Base-by-base conservation (phyloP, 1,140 invertebrate genomes). In the Propsilocerus akamusi region DNA sequence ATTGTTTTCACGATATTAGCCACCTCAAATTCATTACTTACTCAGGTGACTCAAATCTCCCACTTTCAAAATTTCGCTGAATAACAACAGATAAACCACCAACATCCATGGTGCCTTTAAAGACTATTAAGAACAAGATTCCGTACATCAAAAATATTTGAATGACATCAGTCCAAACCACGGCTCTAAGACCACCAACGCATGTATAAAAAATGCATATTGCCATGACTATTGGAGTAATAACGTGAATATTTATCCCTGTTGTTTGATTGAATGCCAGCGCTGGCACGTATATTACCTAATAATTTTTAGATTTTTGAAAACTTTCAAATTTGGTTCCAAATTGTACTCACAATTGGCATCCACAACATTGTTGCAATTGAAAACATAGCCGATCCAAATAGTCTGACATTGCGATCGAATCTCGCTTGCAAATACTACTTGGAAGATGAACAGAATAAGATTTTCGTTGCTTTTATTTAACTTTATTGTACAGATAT, bases 121-220 rank as follows among this genome's bases (percentile, higher is more conserved):
- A 64, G 0, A 82, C 64, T 6, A 94, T 77, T 46, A 88, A 65
- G 0, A 92, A 55, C 70, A 94, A 80, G 3, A 88, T 81, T 0
- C 76, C 77, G 41, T 87, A 80, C 83, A 95, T 93, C 1, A 94
- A 69, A 6, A 84, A 58, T 0, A 83, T 78, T 67, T 95, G 91
- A 52, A 95, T 80, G 2, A 87, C 81, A 65, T 96, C 91, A 0
- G 91, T 93, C 88, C 86, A 90, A 12, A 96, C 83, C 1, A 95
- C 91, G 5, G 90, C 90, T 68, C 87, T 88, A 41, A 96, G 72
- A 7, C 34, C 34, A 53, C 91, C 90, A 58, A 92, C 74, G 51
- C 84, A 81, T 0, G 91, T 94, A 59, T 95, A 95, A 63, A 94
- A 89, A 51, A 91, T 91, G 65, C 88, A 93, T 14, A 94, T 82